These are phyloP conservation scores for Leuciscus waleckii DNA, from an alignment of 2,797 vertebrate species.

Conservation along the genomic window DNA sequence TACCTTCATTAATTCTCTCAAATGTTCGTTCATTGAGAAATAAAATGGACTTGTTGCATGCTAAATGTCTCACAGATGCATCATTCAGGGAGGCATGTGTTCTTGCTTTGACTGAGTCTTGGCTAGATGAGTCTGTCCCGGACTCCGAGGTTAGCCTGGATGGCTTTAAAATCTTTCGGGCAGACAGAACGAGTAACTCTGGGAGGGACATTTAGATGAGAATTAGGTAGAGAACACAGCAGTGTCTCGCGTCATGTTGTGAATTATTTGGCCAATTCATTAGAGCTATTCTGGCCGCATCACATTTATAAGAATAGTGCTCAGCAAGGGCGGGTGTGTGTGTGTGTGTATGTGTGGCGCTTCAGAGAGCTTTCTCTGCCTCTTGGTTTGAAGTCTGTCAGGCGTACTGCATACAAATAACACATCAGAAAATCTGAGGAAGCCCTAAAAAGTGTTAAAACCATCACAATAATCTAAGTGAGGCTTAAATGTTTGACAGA, in stretches of 20 bases:
- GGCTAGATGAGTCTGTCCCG: too few relatives aligned
- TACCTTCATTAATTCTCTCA: too few relatives aligned
- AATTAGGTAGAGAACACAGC: conserved; percentile 42
- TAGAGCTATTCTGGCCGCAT: conserved; percentile 44
- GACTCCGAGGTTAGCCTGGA: too few relatives aligned
- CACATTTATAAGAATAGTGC: conserved; percentile 39
- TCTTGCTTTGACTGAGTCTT: too few relatives aligned
- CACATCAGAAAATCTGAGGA: neutral
- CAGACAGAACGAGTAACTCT: too few relatives aligned
- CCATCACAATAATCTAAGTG: neutral
- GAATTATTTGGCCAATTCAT: conserved; percentile 42
- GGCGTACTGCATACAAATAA: conserved; percentile 6
- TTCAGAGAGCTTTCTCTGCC: neutral
- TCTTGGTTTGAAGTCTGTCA: conserved; percentile 26
- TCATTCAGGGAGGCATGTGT: too few relatives aligned
- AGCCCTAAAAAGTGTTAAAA: conserved; percentile 6
- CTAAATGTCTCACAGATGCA: too few relatives aligned
- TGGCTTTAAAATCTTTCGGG: too few relatives aligned
- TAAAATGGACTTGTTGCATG: too few relatives aligned
- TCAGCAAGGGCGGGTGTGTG: conserved; percentile 46
- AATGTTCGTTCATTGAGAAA: too few relatives aligned
- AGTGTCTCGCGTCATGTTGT: conserved; percentile 30
- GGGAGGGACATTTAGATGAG: conserved; percentile 43
- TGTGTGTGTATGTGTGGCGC: neutral
- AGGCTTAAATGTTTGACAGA: neutral